Percentiles rank a stretch among this genome's conserved stretches.
phyloP scores from a whole-genome alignment of 2,113 vertebrate species.

The Myotis brandtii region DNA sequence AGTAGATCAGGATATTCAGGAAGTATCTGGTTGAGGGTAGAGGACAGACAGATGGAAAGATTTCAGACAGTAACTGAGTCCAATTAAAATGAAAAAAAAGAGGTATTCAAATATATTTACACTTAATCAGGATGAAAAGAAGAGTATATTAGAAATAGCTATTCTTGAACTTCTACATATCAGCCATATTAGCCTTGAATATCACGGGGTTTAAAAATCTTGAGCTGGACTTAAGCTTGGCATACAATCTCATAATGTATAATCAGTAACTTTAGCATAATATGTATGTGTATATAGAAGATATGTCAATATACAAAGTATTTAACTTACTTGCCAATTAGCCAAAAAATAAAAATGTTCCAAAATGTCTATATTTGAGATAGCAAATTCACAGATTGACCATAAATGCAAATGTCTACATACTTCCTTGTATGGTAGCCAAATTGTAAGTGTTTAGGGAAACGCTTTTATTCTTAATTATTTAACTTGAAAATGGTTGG shows the following conservation, averaged over 20 bases:
- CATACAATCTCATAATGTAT: not conserved
- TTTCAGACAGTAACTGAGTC: not conserved
- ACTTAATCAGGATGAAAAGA: not conserved
- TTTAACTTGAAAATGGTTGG: slow-evolving; percentile 35
- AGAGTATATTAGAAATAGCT: not conserved
- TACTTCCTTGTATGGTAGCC: not conserved
- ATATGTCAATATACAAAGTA: not conserved
- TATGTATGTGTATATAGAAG: not conserved
- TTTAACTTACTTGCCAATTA: not conserved
- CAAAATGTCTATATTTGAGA: not conserved
- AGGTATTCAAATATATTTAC: not conserved
- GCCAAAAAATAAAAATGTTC: not conserved
- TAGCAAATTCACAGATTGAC: not conserved
- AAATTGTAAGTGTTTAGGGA: not conserved
- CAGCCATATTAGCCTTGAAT: not conserved
- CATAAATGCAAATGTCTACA: slow-evolving; percentile 29
- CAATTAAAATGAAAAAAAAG: not conserved
- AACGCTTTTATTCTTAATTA: not conserved
- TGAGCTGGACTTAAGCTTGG: not conserved
- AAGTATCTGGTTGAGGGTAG: not conserved
- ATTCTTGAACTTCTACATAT: not conserved
- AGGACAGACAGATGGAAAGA: not conserved
- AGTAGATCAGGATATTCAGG: not conserved
- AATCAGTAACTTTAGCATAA: not conserved
- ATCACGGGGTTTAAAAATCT: not conserved